A percentile compares a stretch with the other conserved stretches of the same genome.
Evolutionary conservation across 2,797 vertebrate species (phyloP).

Genomic region (Sardinella longiceps): DNA sequence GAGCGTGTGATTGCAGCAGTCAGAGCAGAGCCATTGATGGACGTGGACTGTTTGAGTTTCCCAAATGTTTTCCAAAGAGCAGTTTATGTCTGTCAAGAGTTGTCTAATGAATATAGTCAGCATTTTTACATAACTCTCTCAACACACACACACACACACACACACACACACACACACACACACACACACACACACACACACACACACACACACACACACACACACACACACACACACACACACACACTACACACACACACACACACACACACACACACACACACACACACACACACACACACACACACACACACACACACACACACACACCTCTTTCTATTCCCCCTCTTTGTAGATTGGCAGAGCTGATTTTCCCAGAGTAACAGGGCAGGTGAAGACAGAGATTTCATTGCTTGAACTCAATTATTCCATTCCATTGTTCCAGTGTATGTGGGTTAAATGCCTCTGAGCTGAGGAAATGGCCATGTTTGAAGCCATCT

Average conservation of each 20-base stretch:
- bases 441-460: constrained; percentile 51
- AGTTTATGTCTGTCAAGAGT: constrained; percentile 52
- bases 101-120: constrained; percentile 54
- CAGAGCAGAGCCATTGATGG: constrained; percentile 49
- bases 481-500: constrained; percentile 52
- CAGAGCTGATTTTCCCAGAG: constrained; percentile 33
- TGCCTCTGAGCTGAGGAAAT: constrained; percentile 42
- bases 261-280: constrained; percentile 5
- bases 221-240: constrained; percentile 3
- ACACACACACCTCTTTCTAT: neutral
- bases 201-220: constrained; percentile 2
- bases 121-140: constrained; percentile 45
- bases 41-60: constrained; percentile 48
- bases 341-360: constrained; percentile 23
- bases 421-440: constrained; percentile 52
- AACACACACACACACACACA: neutral
- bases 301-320: neutral
- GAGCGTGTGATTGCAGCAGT: constrained; percentile 41
- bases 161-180: neutral
- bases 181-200: neutral
- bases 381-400: constrained; percentile 34
- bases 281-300: neutral
- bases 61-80: constrained; percentile 26
- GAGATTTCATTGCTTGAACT: constrained; percentile 50
- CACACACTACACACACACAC: neutral